A percentile compares a stretch with the other conserved stretches of the same genome.
These are phyloP conservation scores for Leuctra nigra DNA, from an alignment of 2,888 invertebrate genomes.

Conservation along the genomic window DNA sequence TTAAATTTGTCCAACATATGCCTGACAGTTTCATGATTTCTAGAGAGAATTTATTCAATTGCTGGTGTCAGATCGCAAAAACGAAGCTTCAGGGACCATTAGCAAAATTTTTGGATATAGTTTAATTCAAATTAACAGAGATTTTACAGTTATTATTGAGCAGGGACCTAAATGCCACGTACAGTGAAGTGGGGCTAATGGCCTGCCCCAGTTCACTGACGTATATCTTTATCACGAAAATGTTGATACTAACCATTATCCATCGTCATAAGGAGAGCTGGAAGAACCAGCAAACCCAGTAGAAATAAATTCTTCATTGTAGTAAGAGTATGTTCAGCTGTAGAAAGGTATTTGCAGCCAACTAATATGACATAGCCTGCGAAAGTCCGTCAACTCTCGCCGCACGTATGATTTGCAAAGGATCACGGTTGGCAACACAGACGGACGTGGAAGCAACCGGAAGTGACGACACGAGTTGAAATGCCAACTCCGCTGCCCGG, in stretches of 20 bases:
- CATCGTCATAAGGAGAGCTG: constrained; percentile 62
- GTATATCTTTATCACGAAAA: background rate
- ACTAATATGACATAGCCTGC: too few relatives aligned
- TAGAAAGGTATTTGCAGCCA: too few relatives aligned
- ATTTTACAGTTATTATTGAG: background rate
- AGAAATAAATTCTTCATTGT: constrained; percentile 51
- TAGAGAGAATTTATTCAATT: background rate
- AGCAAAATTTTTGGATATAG: background rate
- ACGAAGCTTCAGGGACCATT: too few relatives aligned
- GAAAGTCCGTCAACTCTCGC: too few relatives aligned
- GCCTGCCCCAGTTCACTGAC: constrained; percentile 1
- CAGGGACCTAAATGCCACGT: constrained; percentile 9
- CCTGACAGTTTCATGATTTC: background rate
- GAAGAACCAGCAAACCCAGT: constrained; percentile 58
- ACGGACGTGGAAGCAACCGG: too few relatives aligned
- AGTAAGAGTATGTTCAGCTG: too few relatives aligned
- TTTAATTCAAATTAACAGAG: background rate
- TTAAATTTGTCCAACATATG: background rate
- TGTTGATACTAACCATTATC: constrained; percentile 58
- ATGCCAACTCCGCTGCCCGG: too few relatives aligned
- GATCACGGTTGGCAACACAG: too few relatives aligned
- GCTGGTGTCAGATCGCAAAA: background rate
- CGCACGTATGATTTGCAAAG: too few relatives aligned
- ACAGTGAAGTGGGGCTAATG: constrained; percentile 11
- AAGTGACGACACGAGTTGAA: too few relatives aligned